Evolutionary conservation across 2,888 invertebrate species (phyloP), one percentile per base, ranked within the genome.

Genomic region (Linhomoeus sp.): DNA sequence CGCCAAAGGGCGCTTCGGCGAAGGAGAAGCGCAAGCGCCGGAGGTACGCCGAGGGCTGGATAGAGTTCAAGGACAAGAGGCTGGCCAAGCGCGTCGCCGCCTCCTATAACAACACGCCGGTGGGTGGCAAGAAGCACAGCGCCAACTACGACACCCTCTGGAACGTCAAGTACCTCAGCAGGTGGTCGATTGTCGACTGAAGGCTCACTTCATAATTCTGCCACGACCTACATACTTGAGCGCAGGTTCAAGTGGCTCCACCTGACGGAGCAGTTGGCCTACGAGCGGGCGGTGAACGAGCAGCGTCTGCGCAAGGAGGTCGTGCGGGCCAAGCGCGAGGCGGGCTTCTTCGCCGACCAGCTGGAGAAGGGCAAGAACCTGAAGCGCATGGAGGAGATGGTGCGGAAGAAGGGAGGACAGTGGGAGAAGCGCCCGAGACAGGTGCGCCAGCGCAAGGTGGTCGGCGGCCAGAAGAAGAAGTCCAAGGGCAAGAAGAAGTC

Each of bases 151-250:
- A 88, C 56, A 76, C 78, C 65, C 73, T 88, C 38, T 97, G 97
- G 97, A 87, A 82, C 62, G 80, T 94, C 53, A 94, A 92, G 66
- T 97, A 92, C 67, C 74, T 94, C 53, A 79, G 84, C 2, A 76
- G 73, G 75, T 75, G 19, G 12, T 22, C 23, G 20, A 12, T 20
- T 12, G 22, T 24, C 40, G n/a, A 26, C 20, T 29, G 35, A n/a
- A 29, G n/a, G 12, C 20, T 20, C 24, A 19, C n/a, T 48, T 47
- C n/a, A n/a, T n/a, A n/a, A n/a, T n/a, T n/a, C n/a, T n/a, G n/a
- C n/a, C n/a, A n/a, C n/a, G n/a, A n/a, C n/a, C n/a, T n/a, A n/a
- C n/a, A n/a, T n/a, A 36, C 17, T 29, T 19, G 29, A 15, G n/a
- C 15, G 9, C 51, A 75, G 82, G 54, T 94, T 94, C 64, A 90